Evolutionary conservation across 1,140 invertebrate species (phyloP), one percentile per base, ranked within the genome.

Genomic region (Trachelipus rathkii): DNA sequence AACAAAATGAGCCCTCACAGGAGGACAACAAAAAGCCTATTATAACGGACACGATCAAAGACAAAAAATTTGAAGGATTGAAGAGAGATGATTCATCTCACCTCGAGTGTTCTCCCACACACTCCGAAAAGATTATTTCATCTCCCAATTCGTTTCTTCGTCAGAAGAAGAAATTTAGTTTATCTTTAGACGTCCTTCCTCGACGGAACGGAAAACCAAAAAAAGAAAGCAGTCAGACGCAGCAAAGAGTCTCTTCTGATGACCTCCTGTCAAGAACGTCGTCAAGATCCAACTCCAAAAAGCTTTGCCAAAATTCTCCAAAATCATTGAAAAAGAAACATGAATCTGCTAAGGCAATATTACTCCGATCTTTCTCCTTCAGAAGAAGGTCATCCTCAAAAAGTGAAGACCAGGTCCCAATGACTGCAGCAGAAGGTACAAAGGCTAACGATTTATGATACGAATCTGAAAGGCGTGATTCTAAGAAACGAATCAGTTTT

Each of bases 151-250:
- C 50, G 50, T 60, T 60, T 60, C 50, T 60, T 19, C 50, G 50
- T 60, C 50, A 60, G 11, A 60, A 60, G 50, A 60, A 60, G 50
- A 60, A 60, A 19, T 60, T 60, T 60, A 60, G 50, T 19, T 60
- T 60, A 19, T 60, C 50, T 60, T 19, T 60, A 19, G 50, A 60
- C 50, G 50, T 60, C 8, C 50, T 60, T 19, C 50, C 50, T 13
- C 50, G 50, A 2, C 11, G 50, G 19, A 60, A 60, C 8, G 50
- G 50, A 60, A 13, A 19, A 60, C 19, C 50, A 15, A 60, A 19
- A 8, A 60, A 60, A 60, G 50, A 60, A 60, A 60, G 19, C 50
- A 15, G 11, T 8, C 2, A 33, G 33, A 33, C n/a, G n/a, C n/a
- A 33, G 33, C 50, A 60, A 60, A 60, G 50, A 60, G 50, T 60